These are phyloP conservation scores for Zosterops japonicus DNA, from an alignment of 2,113 vertebrate species.

Conservation along the genomic window DNA sequence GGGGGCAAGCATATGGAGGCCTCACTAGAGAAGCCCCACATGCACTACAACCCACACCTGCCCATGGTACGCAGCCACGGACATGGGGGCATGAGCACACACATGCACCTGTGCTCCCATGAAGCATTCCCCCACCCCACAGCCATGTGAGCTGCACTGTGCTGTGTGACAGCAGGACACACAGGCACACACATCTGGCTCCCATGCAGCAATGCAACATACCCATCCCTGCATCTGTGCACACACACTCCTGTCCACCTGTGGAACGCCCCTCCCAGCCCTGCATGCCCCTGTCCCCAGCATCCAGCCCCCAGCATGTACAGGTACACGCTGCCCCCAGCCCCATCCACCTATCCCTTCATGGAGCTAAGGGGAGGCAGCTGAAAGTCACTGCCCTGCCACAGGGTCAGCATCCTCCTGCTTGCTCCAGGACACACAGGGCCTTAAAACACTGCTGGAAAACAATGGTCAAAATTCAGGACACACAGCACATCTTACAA, in stretches of 20 bases:
- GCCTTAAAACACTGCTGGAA: fast-evolving
- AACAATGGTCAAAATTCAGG: not conserved
- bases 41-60: not conserved
- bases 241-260: not conserved
- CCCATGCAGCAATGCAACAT: fast-evolving
- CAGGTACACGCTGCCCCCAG: fast-evolving
- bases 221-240: not conserved
- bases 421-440: not conserved
- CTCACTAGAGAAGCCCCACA: not conserved
- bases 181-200: not conserved
- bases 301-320: fast-evolving
- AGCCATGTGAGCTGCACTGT: not conserved
- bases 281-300: not conserved
- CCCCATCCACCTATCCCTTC: not conserved
- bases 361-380: fast-evolving
- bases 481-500: fast-evolving
- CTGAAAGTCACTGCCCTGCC: not conserved
- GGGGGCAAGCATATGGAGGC: not conserved
- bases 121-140: fast-evolving
- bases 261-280: fast-evolving
- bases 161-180: not conserved
- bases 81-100: fast-evolving
- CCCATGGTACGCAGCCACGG: not conserved
- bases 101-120: fast-evolving
- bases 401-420: not conserved